Evolutionary conservation across 2,113 vertebrate species (phyloP).

Genomic region (Neofelis nebulosa): DNA sequence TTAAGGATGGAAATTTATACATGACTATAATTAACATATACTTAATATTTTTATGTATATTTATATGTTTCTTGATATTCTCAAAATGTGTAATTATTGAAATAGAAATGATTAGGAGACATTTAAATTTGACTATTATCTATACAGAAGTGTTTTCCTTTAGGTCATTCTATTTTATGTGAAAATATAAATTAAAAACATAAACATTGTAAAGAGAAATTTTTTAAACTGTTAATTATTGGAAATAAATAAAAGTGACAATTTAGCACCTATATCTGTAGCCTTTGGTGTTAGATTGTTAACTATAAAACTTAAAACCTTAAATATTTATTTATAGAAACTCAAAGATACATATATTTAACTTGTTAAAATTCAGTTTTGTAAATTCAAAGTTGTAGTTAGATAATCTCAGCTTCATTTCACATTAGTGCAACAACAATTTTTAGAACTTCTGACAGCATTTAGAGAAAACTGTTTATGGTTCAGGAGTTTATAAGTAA

Average conservation of each 20-base stretch:
- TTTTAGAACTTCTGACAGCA: constrained; percentile 27
- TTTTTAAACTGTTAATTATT: constrained; percentile 4
- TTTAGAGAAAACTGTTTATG: constrained; percentile 36
- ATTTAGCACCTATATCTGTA: neutral
- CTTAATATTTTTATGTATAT: neutral
- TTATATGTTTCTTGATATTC: neutral
- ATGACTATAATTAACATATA: neutral
- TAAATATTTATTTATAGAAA: neutral
- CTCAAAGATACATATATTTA: neutral
- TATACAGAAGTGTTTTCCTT: neutral
- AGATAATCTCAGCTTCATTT: constrained; percentile 29
- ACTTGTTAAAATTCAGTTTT: constrained; percentile 37
- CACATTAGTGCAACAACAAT: neutral
- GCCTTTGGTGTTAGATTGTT: neutral
- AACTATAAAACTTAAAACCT: neutral
- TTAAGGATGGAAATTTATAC: neutral
- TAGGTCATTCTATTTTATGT: neutral
- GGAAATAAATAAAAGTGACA: constrained; percentile 8
- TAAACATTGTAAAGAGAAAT: neutral
- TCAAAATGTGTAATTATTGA: neutral
- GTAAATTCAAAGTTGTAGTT: neutral
- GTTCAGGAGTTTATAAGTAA: constrained; percentile 11
- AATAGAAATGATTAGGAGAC: constrained; percentile 11
- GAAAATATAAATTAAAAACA: neutral
- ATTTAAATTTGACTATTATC: neutral